Conservation (phyloP, 2,888 invertebrate genomes). For the Falcaria lacertinaria region DNA sequence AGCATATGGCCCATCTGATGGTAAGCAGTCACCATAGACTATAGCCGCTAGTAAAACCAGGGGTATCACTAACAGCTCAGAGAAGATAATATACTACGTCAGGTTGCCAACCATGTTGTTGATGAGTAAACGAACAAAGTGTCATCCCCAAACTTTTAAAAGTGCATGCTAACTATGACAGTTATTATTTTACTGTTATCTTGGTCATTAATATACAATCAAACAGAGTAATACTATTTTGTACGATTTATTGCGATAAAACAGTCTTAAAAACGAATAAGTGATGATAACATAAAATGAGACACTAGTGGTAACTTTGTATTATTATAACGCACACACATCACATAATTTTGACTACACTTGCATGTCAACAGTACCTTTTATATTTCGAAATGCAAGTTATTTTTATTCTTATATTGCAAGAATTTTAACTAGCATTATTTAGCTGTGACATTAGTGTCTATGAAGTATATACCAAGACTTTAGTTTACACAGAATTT, state of each 20-base stretch:
- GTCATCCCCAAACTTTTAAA: too few relatives aligned
- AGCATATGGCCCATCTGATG: too few relatives aligned
- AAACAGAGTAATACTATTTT: constrained; percentile 32
- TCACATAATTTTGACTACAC: constrained; percentile 59
- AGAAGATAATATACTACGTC: too few relatives aligned
- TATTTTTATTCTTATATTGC: constrained; percentile 8
- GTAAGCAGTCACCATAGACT: too few relatives aligned
- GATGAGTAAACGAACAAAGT: too few relatives aligned
- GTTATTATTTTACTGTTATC: too few relatives aligned
- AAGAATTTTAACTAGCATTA: constrained; percentile 6
- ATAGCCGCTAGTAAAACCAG: too few relatives aligned
- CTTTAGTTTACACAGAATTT: background rate
- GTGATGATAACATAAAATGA: constrained; percentile 63
- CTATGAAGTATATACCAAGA: constrained; percentile 5
- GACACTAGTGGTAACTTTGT: constrained; percentile 71
- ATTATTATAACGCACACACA: constrained; percentile 52
- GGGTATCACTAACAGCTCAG: too few relatives aligned
- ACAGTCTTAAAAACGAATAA: constrained; percentile 72
- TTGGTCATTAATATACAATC: too few relatives aligned
- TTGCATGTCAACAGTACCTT: constrained; percentile 33
- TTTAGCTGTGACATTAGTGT: constrained; percentile 18
- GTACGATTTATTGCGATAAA: constrained; percentile 76
- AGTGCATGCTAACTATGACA: too few relatives aligned
- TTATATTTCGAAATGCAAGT: constrained; percentile 16
- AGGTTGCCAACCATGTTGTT: too few relatives aligned